A percentile compares a stretch with the other conserved stretches of the same genome.
Evolutionary conservation across 92 coral and sea anemone species (phyloP).

Genomic region (Palythoa grandis): DNA sequence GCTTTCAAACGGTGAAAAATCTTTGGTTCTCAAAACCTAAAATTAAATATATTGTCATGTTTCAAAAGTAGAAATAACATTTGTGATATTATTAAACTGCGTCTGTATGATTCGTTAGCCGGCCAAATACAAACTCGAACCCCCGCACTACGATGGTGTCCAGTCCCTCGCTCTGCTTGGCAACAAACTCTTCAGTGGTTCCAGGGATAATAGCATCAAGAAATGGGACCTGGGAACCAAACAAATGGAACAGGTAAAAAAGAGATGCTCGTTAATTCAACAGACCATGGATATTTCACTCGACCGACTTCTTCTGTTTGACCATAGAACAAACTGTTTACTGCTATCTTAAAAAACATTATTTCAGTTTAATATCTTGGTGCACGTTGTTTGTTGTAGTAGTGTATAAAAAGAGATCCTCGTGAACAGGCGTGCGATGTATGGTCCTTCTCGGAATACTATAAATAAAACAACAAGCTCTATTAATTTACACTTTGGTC

Average conservation of each 20-base stretch:
- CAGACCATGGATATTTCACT: neutral
- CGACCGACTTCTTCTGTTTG: too few species aligned
- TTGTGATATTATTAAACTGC: neutral
- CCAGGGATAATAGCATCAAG: slow-evolving; percentile 97
- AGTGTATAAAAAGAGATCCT: too few species aligned
- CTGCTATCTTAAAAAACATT: neutral
- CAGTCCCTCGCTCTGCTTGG: slow-evolving; percentile 91
- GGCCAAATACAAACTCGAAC: slow-evolving; percentile 86
- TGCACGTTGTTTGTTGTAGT: too few species aligned
- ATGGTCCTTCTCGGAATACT: too few species aligned
- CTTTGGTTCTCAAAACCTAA: too few species aligned
- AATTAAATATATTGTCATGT: too few species aligned
- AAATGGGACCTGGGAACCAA: slow-evolving; percentile 90
- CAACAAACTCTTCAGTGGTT: slow-evolving; percentile 89
- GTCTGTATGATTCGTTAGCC: slow-evolving; percentile 48
- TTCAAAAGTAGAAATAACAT: neutral
- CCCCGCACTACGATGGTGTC: slow-evolving; percentile 99
- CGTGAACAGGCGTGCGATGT: too few species aligned
- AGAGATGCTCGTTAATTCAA: neutral
- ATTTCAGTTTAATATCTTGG: too few species aligned
- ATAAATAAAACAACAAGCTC: too few species aligned
- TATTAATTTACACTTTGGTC: too few species aligned
- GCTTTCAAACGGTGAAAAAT: too few species aligned
- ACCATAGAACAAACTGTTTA: neutral
- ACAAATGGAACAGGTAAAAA: slow-evolving; percentile 82